Evolutionary conservation across 2,888 invertebrate genomes (phyloP).

Genomic region (Nomada fucata): DNA sequence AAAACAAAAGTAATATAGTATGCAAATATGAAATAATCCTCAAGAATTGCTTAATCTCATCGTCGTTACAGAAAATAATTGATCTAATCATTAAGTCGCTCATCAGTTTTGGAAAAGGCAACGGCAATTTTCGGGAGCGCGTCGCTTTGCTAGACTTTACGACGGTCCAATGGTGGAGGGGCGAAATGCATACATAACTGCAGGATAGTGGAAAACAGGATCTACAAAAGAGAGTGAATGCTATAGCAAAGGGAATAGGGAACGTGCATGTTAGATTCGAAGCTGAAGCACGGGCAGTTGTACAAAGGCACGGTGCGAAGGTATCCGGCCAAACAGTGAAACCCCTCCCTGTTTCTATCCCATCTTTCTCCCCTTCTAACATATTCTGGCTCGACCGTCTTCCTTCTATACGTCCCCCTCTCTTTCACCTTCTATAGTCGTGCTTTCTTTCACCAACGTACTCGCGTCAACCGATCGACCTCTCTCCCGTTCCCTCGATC

Average conservation of each 20-base stretch:
- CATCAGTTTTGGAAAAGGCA: conserved; percentile 24
- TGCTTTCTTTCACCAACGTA: conserved; percentile 47
- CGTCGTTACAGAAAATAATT: neutral
- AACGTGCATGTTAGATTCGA: conserved; percentile 53
- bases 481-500: conserved; percentile 60
- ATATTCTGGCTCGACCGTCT: conserved; percentile 50
- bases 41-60: neutral
- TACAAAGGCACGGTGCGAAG: conserved; percentile 54
- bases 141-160: conserved; percentile 30
- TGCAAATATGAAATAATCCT: neutral
- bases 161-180: conserved; percentile 6
- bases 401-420: conserved; percentile 52
- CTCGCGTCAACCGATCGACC: conserved; percentile 51
- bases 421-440: conserved; percentile 35
- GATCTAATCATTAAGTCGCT: neutral
- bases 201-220: conserved; percentile 2
- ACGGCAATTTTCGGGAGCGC: conserved; percentile 33
- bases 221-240: conserved; percentile 10
- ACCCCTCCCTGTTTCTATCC: conserved; percentile 42
- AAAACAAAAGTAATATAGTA: no score
- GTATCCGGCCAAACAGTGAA: conserved; percentile 64
- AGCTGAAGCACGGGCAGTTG: conserved; percentile 60
- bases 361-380: conserved; percentile 51
- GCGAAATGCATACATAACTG: conserved; percentile 19
- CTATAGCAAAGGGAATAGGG: conserved; percentile 38